phyloP scores from a whole-genome alignment of 2,797 vertebrate species.

The Poecilia gillii region DNA sequence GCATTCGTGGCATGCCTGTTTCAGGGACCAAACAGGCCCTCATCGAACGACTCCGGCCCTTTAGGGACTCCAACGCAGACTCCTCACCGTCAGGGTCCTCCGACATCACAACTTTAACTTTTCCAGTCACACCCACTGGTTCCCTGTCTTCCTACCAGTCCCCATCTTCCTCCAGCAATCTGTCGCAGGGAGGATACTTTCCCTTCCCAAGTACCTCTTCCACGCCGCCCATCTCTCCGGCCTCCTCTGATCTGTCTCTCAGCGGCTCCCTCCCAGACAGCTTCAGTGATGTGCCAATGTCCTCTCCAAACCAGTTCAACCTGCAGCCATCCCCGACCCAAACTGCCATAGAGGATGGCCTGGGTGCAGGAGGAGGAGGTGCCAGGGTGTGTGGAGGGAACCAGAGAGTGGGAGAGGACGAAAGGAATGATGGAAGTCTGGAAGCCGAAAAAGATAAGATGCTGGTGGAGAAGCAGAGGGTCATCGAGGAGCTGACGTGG shows the following conservation, averaged over 20 bases:
- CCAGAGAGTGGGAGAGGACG: slow-evolving; percentile 74
- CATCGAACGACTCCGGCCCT: slow-evolving; percentile 93
- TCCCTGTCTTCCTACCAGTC: slow-evolving; percentile 89
- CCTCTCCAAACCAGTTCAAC: slow-evolving; percentile 88
- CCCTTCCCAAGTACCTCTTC: slow-evolving; percentile 95
- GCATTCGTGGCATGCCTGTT: slow-evolving; percentile 93
- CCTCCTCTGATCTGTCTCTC: slow-evolving; percentile 93
- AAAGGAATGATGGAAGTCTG: slow-evolving; percentile 77
- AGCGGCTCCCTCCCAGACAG: slow-evolving; percentile 92
- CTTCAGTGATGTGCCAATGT: slow-evolving; percentile 91
- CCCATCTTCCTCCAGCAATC: slow-evolving; percentile 83
- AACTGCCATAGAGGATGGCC: slow-evolving; percentile 84
- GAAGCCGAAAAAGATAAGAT: slow-evolving; percentile 98
- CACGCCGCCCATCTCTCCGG: slow-evolving; percentile 94
- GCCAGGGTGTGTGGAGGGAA: slow-evolving; percentile 72
- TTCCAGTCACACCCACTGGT: slow-evolving; percentile 89
- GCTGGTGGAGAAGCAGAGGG: slow-evolving; percentile 98
- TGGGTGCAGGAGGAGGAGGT: slow-evolving; percentile 55
- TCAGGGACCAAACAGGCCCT: slow-evolving; percentile 96
- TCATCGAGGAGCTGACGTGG: slow-evolving; percentile 98
- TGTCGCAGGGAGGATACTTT: slow-evolving; percentile 90
- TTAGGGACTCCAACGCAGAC: slow-evolving; percentile 85
- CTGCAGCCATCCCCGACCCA: slow-evolving; percentile 88
- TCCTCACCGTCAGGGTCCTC: slow-evolving; percentile 81
- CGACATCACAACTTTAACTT: slow-evolving; percentile 92